A percentile compares a stretch with the other conserved stretches of the same genome.
These are phyloP conservation scores for Calameuta filiformis DNA, from an alignment of 2,888 invertebrate species.

Conservation along the genomic window DNA sequence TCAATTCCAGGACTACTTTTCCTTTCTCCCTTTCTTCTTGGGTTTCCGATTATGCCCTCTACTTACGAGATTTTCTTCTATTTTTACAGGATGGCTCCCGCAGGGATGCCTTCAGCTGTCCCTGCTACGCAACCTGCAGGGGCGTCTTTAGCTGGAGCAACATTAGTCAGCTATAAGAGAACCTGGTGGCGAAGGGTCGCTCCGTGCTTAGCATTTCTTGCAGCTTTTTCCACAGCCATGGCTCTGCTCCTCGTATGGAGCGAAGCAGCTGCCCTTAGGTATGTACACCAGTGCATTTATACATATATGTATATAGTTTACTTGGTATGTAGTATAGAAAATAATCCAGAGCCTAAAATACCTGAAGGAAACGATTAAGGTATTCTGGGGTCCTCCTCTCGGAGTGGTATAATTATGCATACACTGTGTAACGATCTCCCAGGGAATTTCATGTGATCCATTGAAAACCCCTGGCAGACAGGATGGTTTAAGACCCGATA, in stretches of 20 bases:
- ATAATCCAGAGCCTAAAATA: neutral
- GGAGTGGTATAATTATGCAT: neutral
- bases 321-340: neutral
- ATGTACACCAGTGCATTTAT: conserved; percentile 48
- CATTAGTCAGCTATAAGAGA: conserved; percentile 44
- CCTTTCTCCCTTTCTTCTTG: neutral
- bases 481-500: neutral
- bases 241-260: conserved; percentile 82
- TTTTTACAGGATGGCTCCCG: conserved; percentile 46
- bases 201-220: conserved; percentile 79
- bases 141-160: conserved; percentile 34
- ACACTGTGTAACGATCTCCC: neutral
- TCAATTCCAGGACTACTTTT: neutral
- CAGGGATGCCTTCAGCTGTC: conserved; percentile 26
- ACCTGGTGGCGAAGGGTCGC: conserved; percentile 68
- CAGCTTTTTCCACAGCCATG: conserved; percentile 85
- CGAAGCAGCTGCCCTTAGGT: conserved; percentile 77
- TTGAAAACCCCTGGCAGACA: neutral
- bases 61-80: neutral
- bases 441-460: neutral
- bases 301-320: neutral
- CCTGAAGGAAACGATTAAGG: neutral
- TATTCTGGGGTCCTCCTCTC: neutral
- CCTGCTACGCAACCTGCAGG: conserved; percentile 23
- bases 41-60: neutral